Base-by-base conservation (phyloP, 2,888 invertebrate species). In the Trichogramma evanescens region DNA sequence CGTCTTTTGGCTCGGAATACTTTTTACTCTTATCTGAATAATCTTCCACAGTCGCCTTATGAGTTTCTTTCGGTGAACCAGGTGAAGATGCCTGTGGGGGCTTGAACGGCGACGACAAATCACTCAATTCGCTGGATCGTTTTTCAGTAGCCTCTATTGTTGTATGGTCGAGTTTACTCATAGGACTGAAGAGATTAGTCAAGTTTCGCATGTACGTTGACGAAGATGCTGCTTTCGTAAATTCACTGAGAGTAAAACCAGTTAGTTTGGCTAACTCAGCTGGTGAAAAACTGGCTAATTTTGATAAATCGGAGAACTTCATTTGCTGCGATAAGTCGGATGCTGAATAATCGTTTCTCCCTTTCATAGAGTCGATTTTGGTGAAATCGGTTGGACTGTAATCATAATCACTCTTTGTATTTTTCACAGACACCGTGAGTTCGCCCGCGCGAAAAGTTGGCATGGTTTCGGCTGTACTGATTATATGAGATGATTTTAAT, bases 401-500 rank as follows among this genome's bases (percentile, higher is more conserved):
- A 39, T 77, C 77, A 51, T 71, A 77, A 2, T 76, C 76, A 43
- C 71, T 71, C 61, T 77, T 77, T 0, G 74, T 45, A 58, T 72
- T 77, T 64, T 77, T 77, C 6, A 77, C 66, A 0, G 77, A 77
- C 2, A 77, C 77, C 0, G 77, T 78, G 0, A 78, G 63, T 55
- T 77, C 77, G 4, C 77, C 77, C 0, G 77, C 71, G 9, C 75
- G 73, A 45, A 77, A 78, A 8, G 72, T 72, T 5, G 76, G 73
- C 5, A 74, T 67, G 13, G 73, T 68, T 50, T 76, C 77, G 1
- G 74, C 61, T 6, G 72, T 61, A 26, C 4, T 61, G 9, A 65
- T 59, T n/a, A 59, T 10, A 3, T 66, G 67, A 41, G 59, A 49
- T 42, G 50, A 49, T 40, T 60, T 26, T 26, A 26, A 26, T 26